Percentiles rank a stretch among this genome's conserved stretches.
Conservation (phyloP, 1,140 invertebrate genomes). For the Caenorhabditis tropicalis region DNA sequence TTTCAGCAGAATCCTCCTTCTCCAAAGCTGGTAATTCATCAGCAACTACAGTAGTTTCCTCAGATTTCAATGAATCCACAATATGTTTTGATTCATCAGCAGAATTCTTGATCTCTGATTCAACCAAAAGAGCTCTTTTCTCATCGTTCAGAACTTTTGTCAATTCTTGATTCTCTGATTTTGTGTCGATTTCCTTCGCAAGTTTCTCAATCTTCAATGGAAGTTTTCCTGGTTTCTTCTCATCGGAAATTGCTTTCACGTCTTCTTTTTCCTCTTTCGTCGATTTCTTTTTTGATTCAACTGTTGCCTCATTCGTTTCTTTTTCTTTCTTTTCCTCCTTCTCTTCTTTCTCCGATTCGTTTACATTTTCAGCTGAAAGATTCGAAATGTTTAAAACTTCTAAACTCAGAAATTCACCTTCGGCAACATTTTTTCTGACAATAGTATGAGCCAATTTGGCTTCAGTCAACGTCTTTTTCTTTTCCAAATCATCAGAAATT, state of each 20-base stretch:
- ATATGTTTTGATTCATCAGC: not conserved
- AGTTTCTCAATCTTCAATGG: conserved; percentile 29
- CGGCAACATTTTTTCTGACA: conserved; percentile 1
- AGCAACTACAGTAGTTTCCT: not conserved
- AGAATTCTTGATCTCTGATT: conserved; percentile 23
- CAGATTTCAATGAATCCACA: not conserved
- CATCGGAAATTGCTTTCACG: conserved; percentile 1
- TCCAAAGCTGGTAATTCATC: conserved; percentile 8
- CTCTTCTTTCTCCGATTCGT: not conserved
- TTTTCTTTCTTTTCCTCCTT: conserved; percentile 6
- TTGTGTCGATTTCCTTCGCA: not conserved
- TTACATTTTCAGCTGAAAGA: not conserved
- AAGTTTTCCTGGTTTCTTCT: conserved; percentile 11
- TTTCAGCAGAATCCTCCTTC: conserved; percentile 28
- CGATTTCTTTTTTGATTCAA: not conserved
- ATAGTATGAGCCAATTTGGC: conserved; percentile 40
- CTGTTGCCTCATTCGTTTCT: not conserved
- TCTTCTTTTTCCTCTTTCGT: not conserved
- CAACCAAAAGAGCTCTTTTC: not conserved
- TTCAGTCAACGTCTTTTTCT: conserved; percentile 16
- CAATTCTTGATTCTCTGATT: conserved; percentile 11
- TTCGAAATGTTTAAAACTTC: not conserved
- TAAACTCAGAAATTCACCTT: not conserved
- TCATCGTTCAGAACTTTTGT: conserved; percentile 7
- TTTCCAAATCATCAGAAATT: not conserved